Evolutionary conservation across 2,113 vertebrate species (phyloP), one percentile per base, ranked within the genome.

Genomic region (Semicossyphus pulcher): DNA sequence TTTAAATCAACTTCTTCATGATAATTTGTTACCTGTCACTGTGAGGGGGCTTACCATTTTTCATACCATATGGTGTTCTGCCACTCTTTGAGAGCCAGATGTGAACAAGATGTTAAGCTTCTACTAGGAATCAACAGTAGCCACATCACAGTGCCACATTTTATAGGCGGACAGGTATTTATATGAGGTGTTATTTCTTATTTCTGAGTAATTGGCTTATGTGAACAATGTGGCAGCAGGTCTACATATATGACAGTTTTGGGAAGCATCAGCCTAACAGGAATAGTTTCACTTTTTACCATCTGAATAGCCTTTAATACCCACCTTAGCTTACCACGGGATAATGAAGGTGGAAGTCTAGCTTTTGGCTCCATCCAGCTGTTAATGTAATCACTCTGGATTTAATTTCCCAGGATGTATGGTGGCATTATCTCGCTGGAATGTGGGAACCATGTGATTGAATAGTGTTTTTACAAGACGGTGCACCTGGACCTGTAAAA

Each of bases 401-500:
- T 5, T 60, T 31, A 54, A 48, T 39, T 57, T 48, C 23, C 11
- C 15, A 20, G 2, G 21, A 4, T 20, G n/a, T 18, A 10, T 44
- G 56, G 20, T 56, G 52, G 49, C 42, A 47, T 80, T 66, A n/a
- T 31, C 4, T 11, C 21, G 18, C 15, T 53, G 31, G 25, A 39
- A 58, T 53, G 57, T 57, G 20, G 5, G 20, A 60, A 44, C 25
- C 42, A 57, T 20, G 45, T 66, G 31, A 52, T 34, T 37, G n/a
- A 66, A 23, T 9, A 8, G 26, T 0, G 1, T n/a, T 58, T 47
- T 29, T 14, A 45, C 16, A 36, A 72, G 21, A 63, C 0, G 5
- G 26, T 26, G n/a, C 39, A 76, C 26, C 37, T 63, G 77, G 45
- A 34, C 23, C 42, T 44, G 5, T 64, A 49, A 80, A 69, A 78